Base-by-base conservation (phyloP, 2,888 invertebrate species). In the Calameuta pallipes region DNA sequence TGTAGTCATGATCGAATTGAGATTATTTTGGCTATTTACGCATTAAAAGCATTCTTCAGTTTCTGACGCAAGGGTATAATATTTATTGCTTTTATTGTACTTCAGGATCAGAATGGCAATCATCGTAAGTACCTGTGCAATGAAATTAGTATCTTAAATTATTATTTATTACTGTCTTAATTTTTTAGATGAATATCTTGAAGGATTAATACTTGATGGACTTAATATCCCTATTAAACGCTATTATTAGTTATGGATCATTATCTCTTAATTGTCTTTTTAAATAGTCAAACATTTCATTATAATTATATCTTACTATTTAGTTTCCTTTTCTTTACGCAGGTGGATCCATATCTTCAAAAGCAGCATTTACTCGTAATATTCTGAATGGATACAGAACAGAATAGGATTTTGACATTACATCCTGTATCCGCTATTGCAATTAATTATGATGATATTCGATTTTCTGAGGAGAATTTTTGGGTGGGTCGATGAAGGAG, bases 391-490 rank as follows among this genome's bases (percentile, higher is more conserved):
- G 71, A 71, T 30, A 71, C 11, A 30, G 11, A 33, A 71, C 31
- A 33, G 11, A 13, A 34, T 31, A 30, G 34, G 23, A 71, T 15
- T 15, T 15, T 3, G 0, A 15, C 0, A 33, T 31, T 35, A 15
- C 35, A 33, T 31, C 23, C n/a, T 31, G 34, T 13, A 71, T 71
- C 11, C 13, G 15, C 31, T 71, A 15, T 30, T 31, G 71, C 35
- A 13, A 71, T 3, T 71, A 41, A 76, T 75, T 37, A 79, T 76
- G 76, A 74, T 69, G 73, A 56, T 89, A 75, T 90, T 88, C 81
- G 84, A 86, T 37, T 87, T 86, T 69, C 70, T 90, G n/a, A 88
- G 84, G 76, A 87, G 81, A 75, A 37, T 90, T 0, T 87, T 90
- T 30, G 83, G 85, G 1, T 85, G 86, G 84, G 86, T 80, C 15